These are phyloP conservation scores for Enteromius unitaeniatus DNA, from an alignment of 2,797 vertebrate genomes.

Conservation along the genomic window DNA sequence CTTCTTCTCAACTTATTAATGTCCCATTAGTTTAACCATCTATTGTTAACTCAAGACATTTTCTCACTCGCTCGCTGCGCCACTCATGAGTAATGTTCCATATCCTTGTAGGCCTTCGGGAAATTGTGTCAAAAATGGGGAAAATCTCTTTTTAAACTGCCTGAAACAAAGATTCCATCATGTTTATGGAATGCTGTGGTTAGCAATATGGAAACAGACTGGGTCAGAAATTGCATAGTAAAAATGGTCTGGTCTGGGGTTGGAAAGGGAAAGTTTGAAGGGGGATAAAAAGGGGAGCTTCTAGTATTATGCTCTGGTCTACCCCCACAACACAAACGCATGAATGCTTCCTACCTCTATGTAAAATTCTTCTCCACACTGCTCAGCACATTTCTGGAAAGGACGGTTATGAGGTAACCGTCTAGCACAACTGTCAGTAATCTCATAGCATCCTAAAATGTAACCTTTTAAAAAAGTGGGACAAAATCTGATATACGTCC, in stretches of 20 bases:
- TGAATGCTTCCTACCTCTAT: conserved; percentile 55
- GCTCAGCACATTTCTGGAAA: conserved; percentile 74
- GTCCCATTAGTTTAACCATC: conserved; percentile 68
- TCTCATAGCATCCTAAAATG: conserved; percentile 64
- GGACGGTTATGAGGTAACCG: conserved; percentile 68
- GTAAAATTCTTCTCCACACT: conserved; percentile 57
- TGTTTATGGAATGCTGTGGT: conserved; percentile 84
- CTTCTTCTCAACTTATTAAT: conserved; percentile 65
- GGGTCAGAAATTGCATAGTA: conserved; percentile 76
- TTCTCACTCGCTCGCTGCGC: conserved; percentile 50
- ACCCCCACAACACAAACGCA: conserved; percentile 44
- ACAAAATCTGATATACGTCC: conserved; percentile 26
- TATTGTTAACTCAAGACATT: conserved; percentile 61
- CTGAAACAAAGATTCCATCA: conserved; percentile 84
- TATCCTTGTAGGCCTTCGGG: conserved; percentile 65
- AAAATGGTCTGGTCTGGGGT: conserved; percentile 70
- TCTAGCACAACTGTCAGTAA: conserved; percentile 66
- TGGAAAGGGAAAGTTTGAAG: conserved; percentile 69
- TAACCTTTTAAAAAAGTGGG: conserved; percentile 29
- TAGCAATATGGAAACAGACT: conserved; percentile 82
- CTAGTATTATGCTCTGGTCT: conserved; percentile 79
- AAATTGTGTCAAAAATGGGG: conserved; percentile 76
- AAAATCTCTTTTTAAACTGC: conserved; percentile 70
- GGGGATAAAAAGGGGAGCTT: conserved; percentile 70
- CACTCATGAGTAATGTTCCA: conserved; percentile 70